Evolutionary conservation across 2,113 vertebrate species (phyloP), one percentile per base, ranked within the genome.

Genomic region (Chloropsis hardwickii): DNA sequence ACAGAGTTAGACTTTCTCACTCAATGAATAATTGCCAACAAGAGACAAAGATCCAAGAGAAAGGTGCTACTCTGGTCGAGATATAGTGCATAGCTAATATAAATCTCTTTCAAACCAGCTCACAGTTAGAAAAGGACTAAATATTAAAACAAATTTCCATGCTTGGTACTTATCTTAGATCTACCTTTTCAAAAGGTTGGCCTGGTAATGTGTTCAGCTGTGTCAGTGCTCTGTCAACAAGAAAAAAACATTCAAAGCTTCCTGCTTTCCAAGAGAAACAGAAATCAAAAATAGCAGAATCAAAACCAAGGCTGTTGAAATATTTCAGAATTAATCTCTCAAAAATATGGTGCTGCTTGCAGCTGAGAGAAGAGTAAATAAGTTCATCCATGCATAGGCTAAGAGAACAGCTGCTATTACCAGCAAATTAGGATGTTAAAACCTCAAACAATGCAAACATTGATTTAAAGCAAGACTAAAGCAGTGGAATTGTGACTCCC

Each of bases 351-450:
- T 24, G 27, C 31, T 33, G 7, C 37, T 95, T 92, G 25, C 39
- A 92, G 57, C 29, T 88, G 73, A 91, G 66, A 87, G 56, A 88
- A 91, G n/a, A 95, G 72, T 88, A 94, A 95, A 57, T 80, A 87
- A 92, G 66, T 37, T 54, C 86, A 92, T 58, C 45, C 83, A 50
- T 51, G 67, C 86, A 62, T 87, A 86, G 61, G 14, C 45, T 88
- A 69, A 67, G 51, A 91, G 60, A 95, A 88, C 64, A 89, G 60
- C 67, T 92, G 80, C 56, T 92, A 50, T 83, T 93, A 86, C 45
- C 58, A 88, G 66, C 33, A 94, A 93, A 96, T 94, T 88, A 91
- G 62, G 60, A 91, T 86, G 83, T 90, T 92, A 91, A 95, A 96
- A 48, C 40, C 24, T 39, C 31, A 85, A 86, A 83, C 82, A 95